A percentile compares a stretch with the other conserved stretches of the same genome.
Conservation (phyloP, 1,140 invertebrate species). For the Drosophila equinoxialis region DNA sequence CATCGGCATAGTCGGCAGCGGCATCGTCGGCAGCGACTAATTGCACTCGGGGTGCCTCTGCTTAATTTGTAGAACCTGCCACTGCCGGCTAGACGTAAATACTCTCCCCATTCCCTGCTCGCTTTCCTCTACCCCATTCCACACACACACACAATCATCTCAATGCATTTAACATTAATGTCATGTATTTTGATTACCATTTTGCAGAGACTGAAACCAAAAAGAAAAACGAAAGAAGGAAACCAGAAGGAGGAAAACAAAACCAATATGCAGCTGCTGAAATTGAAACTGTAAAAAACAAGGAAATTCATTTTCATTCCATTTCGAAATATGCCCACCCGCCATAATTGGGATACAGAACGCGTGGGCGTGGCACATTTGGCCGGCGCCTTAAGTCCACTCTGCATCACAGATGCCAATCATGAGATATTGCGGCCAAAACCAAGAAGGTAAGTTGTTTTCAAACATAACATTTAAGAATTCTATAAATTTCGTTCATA, state of each 20-base stretch:
- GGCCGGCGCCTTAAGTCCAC: conserved; percentile 86
- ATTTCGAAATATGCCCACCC: conserved; percentile 62
- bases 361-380: conserved; percentile 85
- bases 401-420: conserved; percentile 88
- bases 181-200: conserved; percentile 18
- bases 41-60: conserved; percentile 53
- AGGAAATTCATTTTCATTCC: neutral
- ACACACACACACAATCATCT: neutral
- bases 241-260: neutral
- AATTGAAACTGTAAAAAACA: conserved; percentile 22
- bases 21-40: conserved; percentile 64
- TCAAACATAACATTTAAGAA: too few species aligned
- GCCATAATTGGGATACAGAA: conserved; percentile 74
- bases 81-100: conserved; percentile 40
- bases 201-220: conserved; percentile 27
- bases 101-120: neutral
- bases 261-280: conserved; percentile 36
- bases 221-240: neutral
- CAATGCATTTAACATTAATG: conserved; percentile 12
- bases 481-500: too few species aligned
- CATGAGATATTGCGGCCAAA: conserved; percentile 94
- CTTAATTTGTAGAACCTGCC: conserved; percentile 47
- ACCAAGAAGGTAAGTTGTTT: conserved; percentile 88
- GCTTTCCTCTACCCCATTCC: too few species aligned
- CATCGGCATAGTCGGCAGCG: conserved; percentile 52